phyloP scores from a whole-genome alignment of 2,113 vertebrate species.

The Labrus mixtus region DNA sequence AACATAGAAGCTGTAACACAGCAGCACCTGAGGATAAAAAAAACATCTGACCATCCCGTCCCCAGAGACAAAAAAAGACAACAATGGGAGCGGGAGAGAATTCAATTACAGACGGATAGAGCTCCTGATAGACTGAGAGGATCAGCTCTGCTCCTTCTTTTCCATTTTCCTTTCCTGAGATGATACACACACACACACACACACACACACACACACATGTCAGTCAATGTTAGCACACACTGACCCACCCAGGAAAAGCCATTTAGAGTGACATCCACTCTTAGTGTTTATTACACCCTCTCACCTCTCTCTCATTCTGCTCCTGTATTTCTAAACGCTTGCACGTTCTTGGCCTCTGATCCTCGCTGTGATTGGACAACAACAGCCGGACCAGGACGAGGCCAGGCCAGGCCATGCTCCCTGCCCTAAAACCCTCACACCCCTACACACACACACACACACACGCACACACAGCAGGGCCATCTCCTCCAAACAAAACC shows the following conservation, averaged over 20 bases:
- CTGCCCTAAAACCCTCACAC: slow-evolving; percentile 43
- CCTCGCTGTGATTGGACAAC: slow-evolving; percentile 74
- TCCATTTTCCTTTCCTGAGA: slow-evolving; percentile 40
- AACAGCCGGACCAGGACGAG: slow-evolving; percentile 48
- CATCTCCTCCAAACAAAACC: slow-evolving; percentile 94
- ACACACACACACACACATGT: slow-evolving; percentile 60
- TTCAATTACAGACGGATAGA: slow-evolving; percentile 77
- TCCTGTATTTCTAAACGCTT: slow-evolving; percentile 90
- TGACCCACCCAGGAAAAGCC: slow-evolving; percentile 96
- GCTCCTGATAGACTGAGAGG: slow-evolving; percentile 69
- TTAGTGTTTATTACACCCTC: slow-evolving; percentile 65
- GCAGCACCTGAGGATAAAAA: slow-evolving; percentile 33
- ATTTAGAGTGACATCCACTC: slow-evolving; percentile 95
- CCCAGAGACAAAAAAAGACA: slow-evolving; percentile 69
- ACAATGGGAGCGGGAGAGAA: slow-evolving; percentile 70
- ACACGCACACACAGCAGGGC: slow-evolving; percentile 70
- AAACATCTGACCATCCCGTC: slow-evolving; percentile 52
- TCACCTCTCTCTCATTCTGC: slow-evolving; percentile 68
- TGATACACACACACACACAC: slow-evolving; percentile 44
- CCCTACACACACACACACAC: slow-evolving; percentile 26
- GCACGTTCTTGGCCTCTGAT: slow-evolving; percentile 65
- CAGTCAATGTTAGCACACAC: slow-evolving; percentile 96
- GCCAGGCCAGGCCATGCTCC: slow-evolving; percentile 35
- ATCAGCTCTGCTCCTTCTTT: slow-evolving; percentile 62
- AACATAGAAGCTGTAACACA: slow-evolving; percentile 20